Evolutionary conservation across 2,113 vertebrate genomes (phyloP).

Genomic region (Coracopsis vasa): DNA sequence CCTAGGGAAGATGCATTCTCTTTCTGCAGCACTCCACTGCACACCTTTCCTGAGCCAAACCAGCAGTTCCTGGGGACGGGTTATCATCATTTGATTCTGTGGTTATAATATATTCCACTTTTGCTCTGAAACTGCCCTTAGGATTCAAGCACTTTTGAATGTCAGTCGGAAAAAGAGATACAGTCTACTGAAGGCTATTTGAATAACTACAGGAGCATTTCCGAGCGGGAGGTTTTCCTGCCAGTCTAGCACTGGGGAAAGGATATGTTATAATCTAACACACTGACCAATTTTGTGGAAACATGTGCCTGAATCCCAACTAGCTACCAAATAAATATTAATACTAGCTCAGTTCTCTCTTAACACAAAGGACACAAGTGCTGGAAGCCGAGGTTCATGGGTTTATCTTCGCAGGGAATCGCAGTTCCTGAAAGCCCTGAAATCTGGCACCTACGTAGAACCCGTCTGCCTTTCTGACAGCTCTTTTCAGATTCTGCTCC

Average conservation of each 20-base stretch:
- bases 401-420: neutral
- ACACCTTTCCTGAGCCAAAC: accelerated
- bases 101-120: neutral
- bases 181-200: neutral
- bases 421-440: neutral
- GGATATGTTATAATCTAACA: neutral
- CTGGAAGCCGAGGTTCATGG: neutral
- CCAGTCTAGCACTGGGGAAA: neutral
- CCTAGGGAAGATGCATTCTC: neutral
- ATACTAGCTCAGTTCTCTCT: neutral
- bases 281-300: neutral
- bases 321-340: neutral
- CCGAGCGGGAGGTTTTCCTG: neutral
- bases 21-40: neutral
- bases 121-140: neutral
- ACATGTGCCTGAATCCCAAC: neutral
- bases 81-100: neutral
- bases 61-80: neutral
- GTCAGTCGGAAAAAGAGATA: neutral
- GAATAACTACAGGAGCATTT: neutral
- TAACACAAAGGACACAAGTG: neutral
- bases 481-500: neutral
- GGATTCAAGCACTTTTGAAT: neutral
- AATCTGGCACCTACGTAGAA: neutral
- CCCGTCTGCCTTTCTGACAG: neutral